Percentiles rank a stretch among this genome's conserved stretches.
phyloP scores from a whole-genome alignment of 2,113 vertebrate species.

The Tautogolabrus adspersus region DNA sequence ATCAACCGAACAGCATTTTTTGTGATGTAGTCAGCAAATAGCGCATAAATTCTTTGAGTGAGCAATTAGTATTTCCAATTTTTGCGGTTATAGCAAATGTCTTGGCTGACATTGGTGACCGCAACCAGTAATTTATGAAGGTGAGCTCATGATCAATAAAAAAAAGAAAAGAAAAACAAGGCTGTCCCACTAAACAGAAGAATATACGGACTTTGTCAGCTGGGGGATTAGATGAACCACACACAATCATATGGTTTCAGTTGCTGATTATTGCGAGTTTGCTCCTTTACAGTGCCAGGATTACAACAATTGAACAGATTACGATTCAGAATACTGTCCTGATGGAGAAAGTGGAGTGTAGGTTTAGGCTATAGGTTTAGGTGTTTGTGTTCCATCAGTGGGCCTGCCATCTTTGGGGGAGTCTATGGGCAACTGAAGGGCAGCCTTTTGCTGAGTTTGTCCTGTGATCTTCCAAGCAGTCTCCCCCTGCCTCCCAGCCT shows the following conservation, averaged over 20 bases:
- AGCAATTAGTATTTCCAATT: constrained; percentile 58
- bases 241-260: constrained; percentile 52
- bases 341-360: constrained; percentile 1
- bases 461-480: constrained; percentile 77
- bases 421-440: constrained; percentile 73
- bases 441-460: constrained; percentile 78
- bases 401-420: constrained; percentile 54
- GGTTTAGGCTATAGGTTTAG: constrained; percentile 1
- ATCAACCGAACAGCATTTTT: constrained; percentile 26
- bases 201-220: constrained; percentile 7
- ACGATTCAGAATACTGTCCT: constrained; percentile 29
- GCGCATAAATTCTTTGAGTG: constrained; percentile 31
- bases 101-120: constrained; percentile 39
- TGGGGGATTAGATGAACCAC: constrained; percentile 17
- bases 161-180: background rate
- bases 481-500: constrained; percentile 60
- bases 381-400: constrained; percentile 53
- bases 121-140: constrained; percentile 43
- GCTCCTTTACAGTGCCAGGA: constrained; percentile 39
- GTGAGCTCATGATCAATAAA: constrained; percentile 55
- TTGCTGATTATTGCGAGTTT: constrained; percentile 54
- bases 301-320: constrained; percentile 34
- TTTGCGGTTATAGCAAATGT: constrained; percentile 42
- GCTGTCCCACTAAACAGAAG: constrained; percentile 2
- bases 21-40: constrained; percentile 57